Conservation (phyloP, 2,113 vertebrate species). For the Emydura subglobosa region DNA sequence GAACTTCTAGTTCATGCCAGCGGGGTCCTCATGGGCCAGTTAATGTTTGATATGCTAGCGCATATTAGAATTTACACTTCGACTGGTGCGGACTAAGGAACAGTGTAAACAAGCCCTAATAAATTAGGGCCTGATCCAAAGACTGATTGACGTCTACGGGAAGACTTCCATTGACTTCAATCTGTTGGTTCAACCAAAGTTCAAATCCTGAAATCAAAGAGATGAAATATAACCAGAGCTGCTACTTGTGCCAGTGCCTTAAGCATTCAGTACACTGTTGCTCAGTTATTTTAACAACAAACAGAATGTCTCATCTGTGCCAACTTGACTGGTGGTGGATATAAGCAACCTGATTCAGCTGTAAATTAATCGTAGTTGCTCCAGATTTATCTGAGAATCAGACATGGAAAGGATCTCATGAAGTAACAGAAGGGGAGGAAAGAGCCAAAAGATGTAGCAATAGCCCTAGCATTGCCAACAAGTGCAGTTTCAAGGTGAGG, state of each 20-base stretch:
- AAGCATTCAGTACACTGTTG: accelerated
- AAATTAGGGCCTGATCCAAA: background rate
- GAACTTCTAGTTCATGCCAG: background rate
- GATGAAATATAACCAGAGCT: background rate
- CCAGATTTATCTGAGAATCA: background rate
- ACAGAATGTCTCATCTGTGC: background rate
- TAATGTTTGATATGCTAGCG: background rate
- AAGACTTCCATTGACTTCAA: background rate
- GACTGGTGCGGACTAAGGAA: background rate
- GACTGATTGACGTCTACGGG: too few species aligned
- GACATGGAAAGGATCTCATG: background rate
- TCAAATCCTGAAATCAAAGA: background rate
- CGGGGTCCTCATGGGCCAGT: too few species aligned
- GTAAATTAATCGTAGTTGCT: background rate
- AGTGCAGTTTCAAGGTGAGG: background rate
- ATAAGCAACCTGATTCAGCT: background rate
- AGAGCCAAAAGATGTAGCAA: background rate
- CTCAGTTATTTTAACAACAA: background rate
- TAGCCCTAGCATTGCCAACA: background rate
- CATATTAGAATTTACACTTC: background rate
- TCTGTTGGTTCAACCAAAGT: background rate
- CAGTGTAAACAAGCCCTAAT: background rate
- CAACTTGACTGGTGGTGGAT: background rate
- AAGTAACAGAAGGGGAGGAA: background rate
- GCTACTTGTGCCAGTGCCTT: accelerated